Evolutionary conservation across 2,888 invertebrate species (phyloP).

Genomic region (Smittia sp.): DNA sequence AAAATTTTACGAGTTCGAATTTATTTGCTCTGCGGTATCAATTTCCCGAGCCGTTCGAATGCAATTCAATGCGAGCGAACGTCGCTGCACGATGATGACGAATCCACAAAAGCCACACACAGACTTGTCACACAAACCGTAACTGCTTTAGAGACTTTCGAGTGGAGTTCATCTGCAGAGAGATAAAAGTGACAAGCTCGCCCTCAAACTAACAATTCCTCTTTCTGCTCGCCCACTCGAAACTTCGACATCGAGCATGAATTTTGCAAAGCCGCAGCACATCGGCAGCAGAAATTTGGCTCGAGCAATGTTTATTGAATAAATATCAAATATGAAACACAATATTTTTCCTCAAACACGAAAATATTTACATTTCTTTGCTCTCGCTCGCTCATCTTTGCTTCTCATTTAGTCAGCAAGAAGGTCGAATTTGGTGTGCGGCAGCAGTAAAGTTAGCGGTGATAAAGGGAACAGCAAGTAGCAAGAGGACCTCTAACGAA

Average conservation of each 20-base stretch:
- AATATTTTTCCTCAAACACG: constrained; percentile 19
- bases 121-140: constrained; percentile 4
- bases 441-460: too few relatives aligned
- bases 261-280: constrained; percentile 18
- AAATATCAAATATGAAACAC: constrained; percentile 28
- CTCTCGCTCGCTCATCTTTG: neutral
- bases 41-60: neutral
- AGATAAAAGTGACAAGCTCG: neutral
- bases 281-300: neutral
- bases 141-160: constrained; percentile 26
- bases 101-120: constrained; percentile 17
- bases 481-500: too few relatives aligned
- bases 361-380: constrained; percentile 27
- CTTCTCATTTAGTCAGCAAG: neutral
- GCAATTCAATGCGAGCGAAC: too few relatives aligned
- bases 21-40: constrained; percentile 3
- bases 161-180: constrained; percentile 6
- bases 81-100: neutral
- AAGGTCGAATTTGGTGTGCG: too few relatives aligned
- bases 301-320: constrained; percentile 23
- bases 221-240: neutral
- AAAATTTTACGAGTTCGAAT: constrained; percentile 9
- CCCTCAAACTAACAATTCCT: neutral
- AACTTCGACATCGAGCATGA: neutral
- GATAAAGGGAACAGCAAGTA: too few relatives aligned